Evolutionary conservation across 2,888 invertebrate genomes (phyloP), one percentile per base, ranked within the genome.

Genomic region (Galeopsomyia nigrocyanea): DNA sequence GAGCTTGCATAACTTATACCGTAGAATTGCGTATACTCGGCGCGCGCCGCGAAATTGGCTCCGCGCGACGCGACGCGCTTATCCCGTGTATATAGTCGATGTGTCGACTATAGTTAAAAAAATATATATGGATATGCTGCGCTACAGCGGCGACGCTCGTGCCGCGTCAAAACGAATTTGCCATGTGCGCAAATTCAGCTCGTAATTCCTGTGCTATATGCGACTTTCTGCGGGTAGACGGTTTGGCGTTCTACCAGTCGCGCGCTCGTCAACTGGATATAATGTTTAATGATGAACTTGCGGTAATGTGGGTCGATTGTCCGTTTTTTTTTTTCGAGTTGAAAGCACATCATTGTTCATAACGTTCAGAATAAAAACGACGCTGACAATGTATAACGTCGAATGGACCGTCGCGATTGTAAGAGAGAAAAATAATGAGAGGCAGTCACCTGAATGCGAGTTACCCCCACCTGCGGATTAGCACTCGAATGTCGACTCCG

Each of bases 231-330:
- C 21, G 7, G 22, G 10, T 14, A 26, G 9, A 17, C n/a, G 50
- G 19, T 66, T 50, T 58, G 22, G 39, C n/a, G 13, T 56, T 3
- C 19, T 2, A 19, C 1, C 1, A 10, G 19, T 14, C 3, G 17
- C 10, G 26, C 46, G 65, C 49, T 53, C 46, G 16, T 60, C 51
- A n/a, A 3, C 14, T 47, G n/a, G n/a, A 6, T 14, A n/a, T 31
- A 51, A 31, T 62, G 26, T 57, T 66, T 67, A 71, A 71, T 57
- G 61, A n/a, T n/a, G n/a, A n/a, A n/a, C n/a, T n/a, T n/a, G n/a
- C n/a, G n/a, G n/a, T n/a, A n/a, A n/a, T n/a, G 31, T 31, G 31
- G 3, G 31, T 31, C 31, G 31, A 31, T 31, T 31, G 31, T 7
- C 3, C 3, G 3, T 31, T 5, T 31, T 31, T 31, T 31, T 31